phyloP scores from a whole-genome alignment of 1,140 invertebrate genomes.

The Orius insidiosus region DNA sequence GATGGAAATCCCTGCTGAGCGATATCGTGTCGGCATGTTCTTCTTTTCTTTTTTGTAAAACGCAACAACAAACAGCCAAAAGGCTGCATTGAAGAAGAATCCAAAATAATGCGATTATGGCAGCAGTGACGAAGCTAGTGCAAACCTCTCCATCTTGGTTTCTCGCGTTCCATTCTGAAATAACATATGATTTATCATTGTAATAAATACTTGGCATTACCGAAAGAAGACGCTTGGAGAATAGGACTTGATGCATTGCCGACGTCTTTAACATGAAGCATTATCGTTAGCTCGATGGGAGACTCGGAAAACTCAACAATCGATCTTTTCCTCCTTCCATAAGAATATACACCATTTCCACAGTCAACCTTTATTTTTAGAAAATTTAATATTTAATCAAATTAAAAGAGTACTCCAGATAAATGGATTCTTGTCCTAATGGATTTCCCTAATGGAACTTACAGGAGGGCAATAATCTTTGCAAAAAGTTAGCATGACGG shows the following conservation, averaged over 20 bases:
- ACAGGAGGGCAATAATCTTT: slow-evolving; percentile 38
- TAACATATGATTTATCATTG: too few species aligned
- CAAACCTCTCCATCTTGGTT: slow-evolving; percentile 2
- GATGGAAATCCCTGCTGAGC: slow-evolving; percentile 9
- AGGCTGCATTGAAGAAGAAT: slow-evolving; percentile 8
- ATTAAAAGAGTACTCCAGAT: too few species aligned
- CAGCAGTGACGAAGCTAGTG: slow-evolving; percentile 3
- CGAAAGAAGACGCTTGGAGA: too few species aligned
- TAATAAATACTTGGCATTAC: too few species aligned
- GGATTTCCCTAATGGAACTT: slow-evolving; percentile 18
- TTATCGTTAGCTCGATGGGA: too few species aligned
- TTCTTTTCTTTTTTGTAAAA: neutral
- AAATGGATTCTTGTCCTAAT: too few species aligned
- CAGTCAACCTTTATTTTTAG: slow-evolving; percentile 22
- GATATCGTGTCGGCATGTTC: slow-evolving; percentile 7
- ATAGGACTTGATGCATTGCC: too few species aligned
- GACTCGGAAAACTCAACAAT: too few species aligned
- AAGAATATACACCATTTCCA: slow-evolving; percentile 22
- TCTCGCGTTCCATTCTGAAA: too few species aligned
- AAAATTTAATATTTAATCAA: neutral
- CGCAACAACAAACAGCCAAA: slow-evolving; percentile 4
- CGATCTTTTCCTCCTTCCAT: slow-evolving; percentile 23
- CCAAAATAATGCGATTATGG: slow-evolving; percentile 6
- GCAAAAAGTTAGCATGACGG: slow-evolving; percentile 49
- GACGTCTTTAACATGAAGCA: too few species aligned